These are phyloP conservation scores for Meloe dianella DNA, from an alignment of 2,888 invertebrate species.

Conservation along the genomic window DNA sequence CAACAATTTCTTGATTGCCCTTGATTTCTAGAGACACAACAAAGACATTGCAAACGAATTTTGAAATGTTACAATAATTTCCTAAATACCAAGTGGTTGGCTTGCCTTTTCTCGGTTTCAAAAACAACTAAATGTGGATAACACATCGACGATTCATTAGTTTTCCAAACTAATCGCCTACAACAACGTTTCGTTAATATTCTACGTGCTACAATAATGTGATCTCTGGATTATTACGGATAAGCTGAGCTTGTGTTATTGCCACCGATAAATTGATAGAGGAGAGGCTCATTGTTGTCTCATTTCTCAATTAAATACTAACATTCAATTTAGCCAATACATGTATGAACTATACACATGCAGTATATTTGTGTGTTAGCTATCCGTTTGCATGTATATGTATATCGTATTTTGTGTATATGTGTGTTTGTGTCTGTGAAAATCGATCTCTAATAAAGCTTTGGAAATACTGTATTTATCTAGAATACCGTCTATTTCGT, in stretches of 20 bases:
- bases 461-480: background rate
- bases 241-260: slow-evolving; percentile 10
- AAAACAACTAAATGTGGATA: background rate
- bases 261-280: slow-evolving; percentile 12
- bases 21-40: too few species aligned
- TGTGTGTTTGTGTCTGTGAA: background rate
- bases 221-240: slow-evolving; percentile 11
- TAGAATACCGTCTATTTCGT: background rate
- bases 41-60: too few species aligned
- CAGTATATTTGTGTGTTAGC: background rate
- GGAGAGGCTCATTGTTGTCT: slow-evolving; percentile 13
- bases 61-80: too few species aligned
- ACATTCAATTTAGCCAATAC: slow-evolving; percentile 4
- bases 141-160: background rate
- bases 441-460: slow-evolving; percentile 8
- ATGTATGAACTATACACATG: background rate
- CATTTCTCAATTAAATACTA: slow-evolving; percentile 11
- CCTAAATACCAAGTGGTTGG: too few species aligned
- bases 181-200: background rate
- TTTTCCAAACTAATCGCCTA: background rate
- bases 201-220: slow-evolving; percentile 11
- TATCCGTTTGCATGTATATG: background rate
- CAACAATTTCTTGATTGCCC: too few species aligned
- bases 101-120: background rate
- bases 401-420: background rate